phyloP scores from a whole-genome alignment of 2,888 invertebrate species.

The Tipula helvola region DNA sequence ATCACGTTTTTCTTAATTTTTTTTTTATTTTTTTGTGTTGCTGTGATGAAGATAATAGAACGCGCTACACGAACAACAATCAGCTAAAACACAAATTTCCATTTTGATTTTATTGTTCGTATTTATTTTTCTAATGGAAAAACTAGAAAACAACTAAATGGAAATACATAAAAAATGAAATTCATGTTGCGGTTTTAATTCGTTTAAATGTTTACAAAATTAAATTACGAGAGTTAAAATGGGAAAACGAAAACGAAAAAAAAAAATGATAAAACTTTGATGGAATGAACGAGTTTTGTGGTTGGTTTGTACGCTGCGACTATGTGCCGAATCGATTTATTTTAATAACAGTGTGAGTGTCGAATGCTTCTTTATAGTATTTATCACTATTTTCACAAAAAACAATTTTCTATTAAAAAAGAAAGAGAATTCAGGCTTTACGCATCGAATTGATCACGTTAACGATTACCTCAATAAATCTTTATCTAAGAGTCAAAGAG shows the following conservation, averaged over 20 bases:
- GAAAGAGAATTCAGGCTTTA: too few relatives aligned
- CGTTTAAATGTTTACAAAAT: neutral
- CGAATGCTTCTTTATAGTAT: neutral
- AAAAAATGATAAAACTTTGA: neutral
- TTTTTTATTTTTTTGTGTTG: neutral
- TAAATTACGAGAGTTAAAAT: neutral
- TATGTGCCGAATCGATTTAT: neutral
- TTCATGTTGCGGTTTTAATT: neutral
- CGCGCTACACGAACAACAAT: neutral
- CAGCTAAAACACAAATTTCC: neutral
- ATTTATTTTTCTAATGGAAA: neutral
- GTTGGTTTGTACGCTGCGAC: neutral
- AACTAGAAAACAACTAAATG: constrained; percentile 4
- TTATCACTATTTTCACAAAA: too few relatives aligned
- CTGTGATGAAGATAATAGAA: neutral
- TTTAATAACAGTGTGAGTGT: neutral
- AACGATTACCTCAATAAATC: too few relatives aligned
- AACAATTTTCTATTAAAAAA: too few relatives aligned
- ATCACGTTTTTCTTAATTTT: neutral
- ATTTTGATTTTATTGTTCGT: constrained; percentile 4
- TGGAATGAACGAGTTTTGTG: neutral
- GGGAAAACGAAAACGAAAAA: neutral
- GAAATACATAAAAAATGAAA: neutral
- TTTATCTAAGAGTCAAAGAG: too few relatives aligned
- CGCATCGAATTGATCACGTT: too few relatives aligned